These are phyloP conservation scores for Portevinia maculata DNA, from an alignment of 2,888 invertebrate species.

Conservation along the genomic window DNA sequence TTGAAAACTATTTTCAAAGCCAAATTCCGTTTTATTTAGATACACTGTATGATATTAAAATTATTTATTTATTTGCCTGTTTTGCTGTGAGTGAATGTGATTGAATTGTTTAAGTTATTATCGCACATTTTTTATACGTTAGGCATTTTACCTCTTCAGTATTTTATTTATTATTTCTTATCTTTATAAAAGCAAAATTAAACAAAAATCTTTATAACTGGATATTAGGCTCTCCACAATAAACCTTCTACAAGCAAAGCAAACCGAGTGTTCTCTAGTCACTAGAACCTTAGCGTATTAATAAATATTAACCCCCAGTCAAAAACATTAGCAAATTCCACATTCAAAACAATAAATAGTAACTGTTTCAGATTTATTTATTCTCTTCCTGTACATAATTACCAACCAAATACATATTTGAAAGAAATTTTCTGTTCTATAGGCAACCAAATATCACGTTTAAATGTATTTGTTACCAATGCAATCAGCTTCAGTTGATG, in stretches of 20 bases:
- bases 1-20: no score
- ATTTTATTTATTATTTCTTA: conserved; percentile 44
- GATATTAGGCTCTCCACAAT: conserved; percentile 63
- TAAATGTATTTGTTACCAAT: conserved; percentile 33
- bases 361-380: conserved; percentile 62
- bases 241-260: conserved; percentile 62
- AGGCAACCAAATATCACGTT: conserved; percentile 29
- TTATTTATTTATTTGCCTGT: background rate
- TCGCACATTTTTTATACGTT: conserved; percentile 55
- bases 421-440: conserved; percentile 34
- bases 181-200: background rate
- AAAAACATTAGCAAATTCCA: conserved; percentile 16
- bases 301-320: conserved; percentile 29
- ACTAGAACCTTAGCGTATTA: conserved; percentile 78
- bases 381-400: conserved; percentile 53
- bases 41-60: background rate
- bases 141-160: conserved; percentile 68
- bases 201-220: conserved; percentile 40
- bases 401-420: conserved; percentile 11
- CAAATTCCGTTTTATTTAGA: background rate
- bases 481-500: conserved; percentile 76
- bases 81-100: conserved; percentile 29
- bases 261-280: conserved; percentile 80
- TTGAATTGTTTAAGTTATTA: conserved; percentile 23
- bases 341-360: conserved; percentile 70